Evolutionary conservation across 1,140 invertebrate species (phyloP), one percentile per base, ranked within the genome.

Genomic region (Dinoponera quadriceps): DNA sequence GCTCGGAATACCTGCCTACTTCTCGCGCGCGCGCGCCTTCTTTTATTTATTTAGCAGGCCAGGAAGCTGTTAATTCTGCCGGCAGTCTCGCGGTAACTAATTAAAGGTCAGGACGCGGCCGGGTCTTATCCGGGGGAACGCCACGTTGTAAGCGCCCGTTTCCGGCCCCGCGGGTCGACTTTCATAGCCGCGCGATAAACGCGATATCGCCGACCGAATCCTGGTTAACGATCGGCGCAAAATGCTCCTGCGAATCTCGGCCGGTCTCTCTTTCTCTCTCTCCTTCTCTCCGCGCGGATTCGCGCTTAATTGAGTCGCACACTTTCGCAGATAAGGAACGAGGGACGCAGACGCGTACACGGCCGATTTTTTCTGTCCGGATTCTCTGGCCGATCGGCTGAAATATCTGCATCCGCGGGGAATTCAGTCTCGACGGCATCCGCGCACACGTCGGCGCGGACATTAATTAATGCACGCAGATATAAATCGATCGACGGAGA

Each of bases 41-140:
- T 91, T 93, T 93, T 91, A 92, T 92, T 93, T 93, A 93, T 92
- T 93, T 92, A 92, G 73, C 86, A 84, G 84, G 82, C 89, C 92
- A 92, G 92, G 92, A 92, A 93, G 92, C 91, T 89, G 91, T 93
- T 93, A 89, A 91, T 93, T 92, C 88, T 87, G 55, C 87, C 60
- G 68, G 78, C 89, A 85, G 88, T 85, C 85, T 81, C 82, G 90
- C 87, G 88, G 91, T 90, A 92, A 92, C 91, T 93, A 93, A 93
- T 93, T 92, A 92, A 92, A 93, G 92, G 91, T 93, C 92, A 92
- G 90, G 55, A 82, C 88, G 84, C 57, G 88, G 75, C 74, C 82
- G 29, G 77, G 78, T 86, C 90, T 91, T 90, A 85, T 90, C 85
- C 84, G 83, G 87, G n/a, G 62, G 81, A 89, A 87, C 85, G 86